These are phyloP conservation scores for Chascanopsetta lugubris DNA, from an alignment of 2,113 vertebrate species.

Conservation along the genomic window DNA sequence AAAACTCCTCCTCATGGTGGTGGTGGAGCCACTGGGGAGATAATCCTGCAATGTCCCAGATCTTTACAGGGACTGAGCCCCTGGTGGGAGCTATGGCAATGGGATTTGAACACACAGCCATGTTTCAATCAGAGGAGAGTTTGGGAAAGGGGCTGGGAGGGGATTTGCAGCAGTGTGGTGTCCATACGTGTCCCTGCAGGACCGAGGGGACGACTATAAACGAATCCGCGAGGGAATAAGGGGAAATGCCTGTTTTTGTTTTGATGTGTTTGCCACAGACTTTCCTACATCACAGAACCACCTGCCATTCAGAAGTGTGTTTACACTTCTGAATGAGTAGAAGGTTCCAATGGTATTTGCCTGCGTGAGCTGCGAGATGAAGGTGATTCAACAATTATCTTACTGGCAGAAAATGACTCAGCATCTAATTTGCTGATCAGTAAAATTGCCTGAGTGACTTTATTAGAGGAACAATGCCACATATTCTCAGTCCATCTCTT, in stretches of 20 bases:
- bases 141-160: conserved; percentile 15
- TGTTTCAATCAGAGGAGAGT: conserved; percentile 34
- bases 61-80: conserved; percentile 61
- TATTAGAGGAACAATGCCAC: background rate
- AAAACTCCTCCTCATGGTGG: conserved; percentile 41
- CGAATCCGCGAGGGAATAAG: background rate
- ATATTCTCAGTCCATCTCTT: no score
- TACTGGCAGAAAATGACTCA: background rate
- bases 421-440: background rate
- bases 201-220: conserved; percentile 13
- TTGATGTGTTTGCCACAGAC: background rate
- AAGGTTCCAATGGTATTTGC: no score
- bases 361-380: background rate
- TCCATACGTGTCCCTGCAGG: conserved; percentile 1
- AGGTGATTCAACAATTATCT: background rate
- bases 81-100: conserved; percentile 48
- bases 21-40: conserved; percentile 50
- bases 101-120: conserved; percentile 51
- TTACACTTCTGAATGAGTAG: background rate
- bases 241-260: background rate
- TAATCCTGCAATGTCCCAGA: conserved; percentile 75
- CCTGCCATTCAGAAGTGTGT: background rate
- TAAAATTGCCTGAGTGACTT: background rate
- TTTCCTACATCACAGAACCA: background rate
- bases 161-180: conserved; percentile 30